phyloP scores from a whole-genome alignment of 1,140 invertebrate genomes.

The Camponotus vicinus region DNA sequence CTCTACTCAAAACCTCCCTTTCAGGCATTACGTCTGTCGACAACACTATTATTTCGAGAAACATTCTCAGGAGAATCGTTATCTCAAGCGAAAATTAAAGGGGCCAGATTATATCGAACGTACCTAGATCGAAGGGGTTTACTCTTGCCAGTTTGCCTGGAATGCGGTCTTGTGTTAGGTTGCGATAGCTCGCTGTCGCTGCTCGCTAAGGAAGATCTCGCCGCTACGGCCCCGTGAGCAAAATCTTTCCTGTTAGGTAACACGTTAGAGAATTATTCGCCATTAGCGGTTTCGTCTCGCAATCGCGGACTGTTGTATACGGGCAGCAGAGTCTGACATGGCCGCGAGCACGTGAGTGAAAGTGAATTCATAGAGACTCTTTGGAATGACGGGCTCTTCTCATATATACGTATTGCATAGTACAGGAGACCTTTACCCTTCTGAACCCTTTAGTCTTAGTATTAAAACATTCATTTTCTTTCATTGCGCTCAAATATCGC shows the following conservation, averaged over 20 bases:
- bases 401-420: constrained; percentile 15
- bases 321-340: constrained; percentile 22
- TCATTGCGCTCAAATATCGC: not conserved
- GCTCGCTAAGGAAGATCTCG: constrained; percentile 82
- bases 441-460: constrained; percentile 42
- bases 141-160: constrained; percentile 79
- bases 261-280: constrained; percentile 42
- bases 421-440: constrained; percentile 48
- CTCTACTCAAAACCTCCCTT: not conserved
- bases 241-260: constrained; percentile 85
- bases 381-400: constrained; percentile 37
- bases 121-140: constrained; percentile 81
- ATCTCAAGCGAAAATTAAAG: constrained; percentile 58
- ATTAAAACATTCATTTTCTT: constrained; percentile 31
- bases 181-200: constrained; percentile 86
- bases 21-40: not conserved
- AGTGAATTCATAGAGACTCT: constrained; percentile 58
- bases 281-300: constrained; percentile 58
- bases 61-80: constrained; percentile 55
- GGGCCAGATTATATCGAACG: constrained; percentile 56
- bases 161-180: constrained; percentile 84
- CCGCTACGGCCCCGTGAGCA: constrained; percentile 85
- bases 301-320: constrained; percentile 34
- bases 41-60: constrained; percentile 41
- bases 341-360: constrained; percentile 54